phyloP scores from a whole-genome alignment of 2,797 vertebrate genomes.

The Ispidina picta region DNA sequence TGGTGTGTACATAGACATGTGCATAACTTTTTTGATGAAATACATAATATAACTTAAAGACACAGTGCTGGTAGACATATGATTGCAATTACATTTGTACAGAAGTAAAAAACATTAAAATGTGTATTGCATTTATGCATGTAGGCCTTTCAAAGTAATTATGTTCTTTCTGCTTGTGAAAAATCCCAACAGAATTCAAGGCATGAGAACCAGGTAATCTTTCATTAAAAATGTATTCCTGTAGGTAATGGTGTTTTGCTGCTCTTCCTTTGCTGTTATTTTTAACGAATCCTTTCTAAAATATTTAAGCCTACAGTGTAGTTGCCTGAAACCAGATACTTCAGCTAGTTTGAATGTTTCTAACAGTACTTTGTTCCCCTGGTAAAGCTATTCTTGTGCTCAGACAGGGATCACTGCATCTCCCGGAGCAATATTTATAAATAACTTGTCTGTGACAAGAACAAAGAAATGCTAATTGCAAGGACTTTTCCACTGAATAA shows the following conservation, averaged over 20 bases:
- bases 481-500: not conserved
- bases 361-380: constrained; percentile 36
- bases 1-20: not conserved
- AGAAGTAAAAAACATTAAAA: constrained; percentile 41
- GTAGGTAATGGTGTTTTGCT: constrained; percentile 64
- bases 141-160: constrained; percentile 51
- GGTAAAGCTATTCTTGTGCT: not conserved
- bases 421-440: constrained; percentile 52
- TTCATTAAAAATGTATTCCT: constrained; percentile 59
- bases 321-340: constrained; percentile 58
- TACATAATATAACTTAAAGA: not conserved
- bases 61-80: not conserved
- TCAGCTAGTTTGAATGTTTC: constrained; percentile 25
- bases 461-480: not conserved
- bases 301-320: constrained; percentile 58
- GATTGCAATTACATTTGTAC: constrained; percentile 47
- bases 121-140: constrained; percentile 41
- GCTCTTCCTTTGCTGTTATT: constrained; percentile 61
- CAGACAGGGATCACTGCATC: not conserved
- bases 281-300: constrained; percentile 60
- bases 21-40: not conserved
- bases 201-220: constrained; percentile 43
- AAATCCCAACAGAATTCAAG: constrained; percentile 28
- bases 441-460: not conserved
- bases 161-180: constrained; percentile 32